Base-by-base conservation (phyloP, 2,888 invertebrate species). In the Erebia epiphron region DNA sequence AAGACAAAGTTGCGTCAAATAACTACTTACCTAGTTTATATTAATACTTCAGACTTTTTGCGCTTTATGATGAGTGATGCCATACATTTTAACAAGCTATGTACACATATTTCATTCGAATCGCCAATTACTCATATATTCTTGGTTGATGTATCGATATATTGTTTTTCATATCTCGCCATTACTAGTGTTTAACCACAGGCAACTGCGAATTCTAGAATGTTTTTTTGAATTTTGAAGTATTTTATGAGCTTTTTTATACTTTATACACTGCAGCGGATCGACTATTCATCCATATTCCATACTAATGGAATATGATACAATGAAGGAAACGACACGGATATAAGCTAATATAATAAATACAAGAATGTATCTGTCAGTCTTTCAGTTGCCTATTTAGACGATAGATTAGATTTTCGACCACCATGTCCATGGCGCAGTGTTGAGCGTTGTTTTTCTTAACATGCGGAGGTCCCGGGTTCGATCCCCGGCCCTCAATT, bases 61-160 rank as follows among this genome's bases (percentile, higher is more conserved):
- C 52, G 43, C 50, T 67, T 60, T 67, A 60, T 52, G 61, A 60
- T 41, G 61, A 67, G 41, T 18, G 67, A 67, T 67, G 60, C 50
- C 41, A 14, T 60, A 50, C 61, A 67, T 67, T 67, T 60, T 35
- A 50, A 58, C 43, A 16, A 52, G 21, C 56, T 66, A 10, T 67
- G 67, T 41, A 49, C n/a, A 67, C 52, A 52, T 67, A 67, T 43
- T 60, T 61, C 50, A 67, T 13, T 67, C 11, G 26, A n/a, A 26
- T 16, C 16, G 26, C 11, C 49, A 21, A 58, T 58, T 58, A 57
- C 41, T 64, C 52, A 54, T 41, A 50, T 21, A 41, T 43, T 16
- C 43, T 1, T 35, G 5, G 7, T 35, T 35, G 35, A 35, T 35
- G 7, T 35, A 35, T 35, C 26, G 26, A 35, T 26, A 43, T 43